These are phyloP conservation scores for Microplitis demolitor DNA, from an alignment of 1,140 invertebrate genomes.

Conservation along the genomic window DNA sequence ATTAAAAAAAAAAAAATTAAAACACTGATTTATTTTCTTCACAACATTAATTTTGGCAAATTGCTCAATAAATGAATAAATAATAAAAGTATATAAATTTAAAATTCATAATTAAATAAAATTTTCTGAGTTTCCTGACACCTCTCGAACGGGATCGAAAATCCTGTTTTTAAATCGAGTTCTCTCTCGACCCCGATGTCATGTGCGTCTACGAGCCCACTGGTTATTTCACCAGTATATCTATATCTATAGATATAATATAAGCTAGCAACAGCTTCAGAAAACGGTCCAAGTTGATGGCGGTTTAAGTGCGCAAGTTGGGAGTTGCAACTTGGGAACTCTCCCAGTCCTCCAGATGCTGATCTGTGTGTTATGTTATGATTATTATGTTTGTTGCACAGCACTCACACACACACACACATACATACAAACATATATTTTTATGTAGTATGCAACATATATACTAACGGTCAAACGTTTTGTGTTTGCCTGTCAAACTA, in stretches of 20 bases:
- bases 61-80: neutral
- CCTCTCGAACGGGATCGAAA: slow-evolving; percentile 40
- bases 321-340: slow-evolving; percentile 16
- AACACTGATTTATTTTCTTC: too few relatives aligned
- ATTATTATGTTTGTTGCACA: neutral
- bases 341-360: slow-evolving; percentile 18
- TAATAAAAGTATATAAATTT: neutral
- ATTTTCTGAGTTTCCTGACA: slow-evolving; percentile 30
- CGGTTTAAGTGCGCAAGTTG: slow-evolving; percentile 38
- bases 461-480: slow-evolving; percentile 37
- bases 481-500: slow-evolving; percentile 41
- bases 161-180: slow-evolving; percentile 61
- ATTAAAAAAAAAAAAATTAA: too few relatives aligned
- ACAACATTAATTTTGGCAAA: too few relatives aligned
- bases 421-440: neutral
- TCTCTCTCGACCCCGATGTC: slow-evolving; percentile 34
- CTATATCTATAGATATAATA: slow-evolving; percentile 6
- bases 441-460: slow-evolving; percentile 10
- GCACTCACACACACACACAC: neutral
- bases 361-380: neutral
- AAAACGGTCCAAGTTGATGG: slow-evolving; percentile 50
- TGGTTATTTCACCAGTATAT: neutral
- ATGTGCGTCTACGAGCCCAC: neutral
- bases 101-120: neutral
- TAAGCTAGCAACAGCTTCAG: slow-evolving; percentile 36